These are phyloP conservation scores for Epirrhoe tristata DNA, from an alignment of 2,888 invertebrate genomes.

Conservation along the genomic window DNA sequence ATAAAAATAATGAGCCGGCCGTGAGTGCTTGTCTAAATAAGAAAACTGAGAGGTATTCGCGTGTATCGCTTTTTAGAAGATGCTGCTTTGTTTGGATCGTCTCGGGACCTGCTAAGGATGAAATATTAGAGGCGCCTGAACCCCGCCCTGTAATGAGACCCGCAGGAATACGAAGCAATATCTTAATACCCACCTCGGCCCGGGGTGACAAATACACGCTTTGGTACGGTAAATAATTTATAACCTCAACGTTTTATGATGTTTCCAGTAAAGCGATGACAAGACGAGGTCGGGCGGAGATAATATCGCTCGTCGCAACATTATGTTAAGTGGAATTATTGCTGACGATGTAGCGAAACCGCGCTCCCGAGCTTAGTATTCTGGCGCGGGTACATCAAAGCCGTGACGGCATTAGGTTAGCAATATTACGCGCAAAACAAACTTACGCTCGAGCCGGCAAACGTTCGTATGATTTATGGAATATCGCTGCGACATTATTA, in stretches of 20 bases:
- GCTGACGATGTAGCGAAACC: conserved; percentile 61
- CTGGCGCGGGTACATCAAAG: conserved; percentile 65
- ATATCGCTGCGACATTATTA: conserved; percentile 53
- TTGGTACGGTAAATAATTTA: conserved; percentile 82
- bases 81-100: conserved; percentile 53
- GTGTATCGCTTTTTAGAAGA: conserved; percentile 56
- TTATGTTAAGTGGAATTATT: conserved; percentile 68
- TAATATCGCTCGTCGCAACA: conserved; percentile 64
- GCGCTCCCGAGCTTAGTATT: conserved; percentile 57
- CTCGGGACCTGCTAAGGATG: conserved; percentile 65
- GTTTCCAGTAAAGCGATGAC: conserved; percentile 69
- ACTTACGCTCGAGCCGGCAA: conserved; percentile 59
- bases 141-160: conserved; percentile 79
- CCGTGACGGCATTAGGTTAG: conserved; percentile 56
- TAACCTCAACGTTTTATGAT: conserved; percentile 72
- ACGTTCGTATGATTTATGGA: conserved; percentile 61
- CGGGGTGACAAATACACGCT: conserved; percentile 80
- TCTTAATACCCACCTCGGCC: conserved; percentile 80
- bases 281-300: conserved; percentile 56
- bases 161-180: conserved; percentile 82
- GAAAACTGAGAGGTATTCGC: conserved; percentile 55
- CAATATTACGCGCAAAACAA: conserved; percentile 59
- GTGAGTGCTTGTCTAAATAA: conserved; percentile 67
- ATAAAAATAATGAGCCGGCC: conserved; percentile 49
- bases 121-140: conserved; percentile 77